These are phyloP conservation scores for Luscinia megarhynchos DNA, from an alignment of 2,797 vertebrate genomes.

Conservation along the genomic window DNA sequence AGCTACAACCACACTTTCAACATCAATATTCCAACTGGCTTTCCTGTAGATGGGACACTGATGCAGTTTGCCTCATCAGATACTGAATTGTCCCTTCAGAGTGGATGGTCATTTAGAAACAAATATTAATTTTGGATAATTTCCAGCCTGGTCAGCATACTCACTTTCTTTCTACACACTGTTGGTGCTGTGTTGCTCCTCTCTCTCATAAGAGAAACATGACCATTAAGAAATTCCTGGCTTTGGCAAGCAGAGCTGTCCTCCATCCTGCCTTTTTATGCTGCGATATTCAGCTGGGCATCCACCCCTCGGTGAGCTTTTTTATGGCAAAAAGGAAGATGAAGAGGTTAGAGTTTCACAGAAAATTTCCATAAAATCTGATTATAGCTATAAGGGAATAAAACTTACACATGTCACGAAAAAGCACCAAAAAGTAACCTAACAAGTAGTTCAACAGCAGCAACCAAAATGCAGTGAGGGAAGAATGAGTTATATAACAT, in stretches of 20 bases:
- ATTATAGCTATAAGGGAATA: not conserved
- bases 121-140: not conserved
- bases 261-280: not conserved
- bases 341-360: not conserved
- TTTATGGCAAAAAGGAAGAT: not conserved
- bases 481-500: not conserved
- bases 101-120: not conserved
- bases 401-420: not conserved
- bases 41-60: not conserved
- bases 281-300: not conserved
- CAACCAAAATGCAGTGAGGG: not conserved
- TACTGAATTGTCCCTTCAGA: not conserved
- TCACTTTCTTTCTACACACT: not conserved
- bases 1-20: not conserved
- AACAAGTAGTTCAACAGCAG: not conserved
- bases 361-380: not conserved
- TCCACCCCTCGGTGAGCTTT: not conserved
- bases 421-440: not conserved
- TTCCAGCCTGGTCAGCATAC: not conserved
- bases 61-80: not conserved
- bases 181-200: not conserved
- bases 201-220: not conserved
- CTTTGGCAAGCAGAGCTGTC: not conserved
- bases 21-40: rapidly evolving
- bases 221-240: not conserved